Conservation (phyloP, 2,113 vertebrate genomes). For the Antennarius striatus region DNA sequence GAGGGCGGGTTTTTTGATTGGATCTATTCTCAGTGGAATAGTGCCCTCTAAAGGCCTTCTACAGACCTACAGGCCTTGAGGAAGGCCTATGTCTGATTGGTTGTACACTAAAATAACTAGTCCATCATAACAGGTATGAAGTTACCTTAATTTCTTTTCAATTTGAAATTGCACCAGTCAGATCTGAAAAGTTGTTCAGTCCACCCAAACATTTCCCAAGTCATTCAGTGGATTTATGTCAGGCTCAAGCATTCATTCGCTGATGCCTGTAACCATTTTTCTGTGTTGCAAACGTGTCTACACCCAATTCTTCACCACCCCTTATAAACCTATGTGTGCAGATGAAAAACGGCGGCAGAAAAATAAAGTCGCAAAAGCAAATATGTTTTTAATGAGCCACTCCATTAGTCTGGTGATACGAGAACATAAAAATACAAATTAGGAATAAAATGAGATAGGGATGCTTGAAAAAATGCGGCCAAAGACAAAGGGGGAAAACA, state of each 20-base stretch:
- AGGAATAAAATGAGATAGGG: conserved; percentile 73
- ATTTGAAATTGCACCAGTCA: conserved; percentile 47
- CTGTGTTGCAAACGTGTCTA: conserved; percentile 21
- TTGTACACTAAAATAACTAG: conserved; percentile 23
- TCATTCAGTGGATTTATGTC: conserved; percentile 61
- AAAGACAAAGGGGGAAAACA: conserved; percentile 3
- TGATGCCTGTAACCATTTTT: conserved; percentile 40
- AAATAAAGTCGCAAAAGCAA: conserved; percentile 75
- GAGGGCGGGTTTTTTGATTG: conserved; percentile 3
- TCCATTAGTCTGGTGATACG: conserved; percentile 76
- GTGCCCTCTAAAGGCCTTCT: conserved; percentile 72
- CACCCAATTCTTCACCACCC: conserved; percentile 2
- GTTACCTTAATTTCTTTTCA: conserved; percentile 63
- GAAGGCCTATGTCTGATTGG: background rate
- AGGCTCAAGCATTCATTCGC: conserved; percentile 59
- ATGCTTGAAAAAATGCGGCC: conserved; percentile 59
- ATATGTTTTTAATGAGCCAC: conserved; percentile 79
- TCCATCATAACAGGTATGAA: conserved; percentile 59
- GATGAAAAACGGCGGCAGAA: conserved; percentile 70
- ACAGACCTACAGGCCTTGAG: conserved; percentile 21
- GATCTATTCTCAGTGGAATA: conserved; percentile 70
- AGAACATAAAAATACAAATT: conserved; percentile 76
- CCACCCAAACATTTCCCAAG: conserved; percentile 64
- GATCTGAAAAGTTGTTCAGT: conserved; percentile 62
- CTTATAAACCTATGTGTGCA: conserved; percentile 53